These are phyloP conservation scores for Lacanobia oleracea DNA, from an alignment of 2,888 invertebrate genomes.

Conservation along the genomic window DNA sequence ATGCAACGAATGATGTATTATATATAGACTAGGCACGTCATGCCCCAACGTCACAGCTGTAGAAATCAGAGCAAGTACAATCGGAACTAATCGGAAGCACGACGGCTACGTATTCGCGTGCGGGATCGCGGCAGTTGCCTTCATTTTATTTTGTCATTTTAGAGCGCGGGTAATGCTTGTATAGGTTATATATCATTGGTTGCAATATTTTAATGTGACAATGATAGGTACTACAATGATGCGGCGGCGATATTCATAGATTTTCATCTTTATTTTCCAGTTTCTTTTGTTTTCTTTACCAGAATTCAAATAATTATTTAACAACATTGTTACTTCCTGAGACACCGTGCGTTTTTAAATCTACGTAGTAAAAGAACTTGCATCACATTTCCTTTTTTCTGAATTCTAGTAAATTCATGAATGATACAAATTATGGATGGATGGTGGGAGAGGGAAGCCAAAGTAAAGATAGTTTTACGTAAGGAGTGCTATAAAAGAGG, in stretches of 20 bases:
- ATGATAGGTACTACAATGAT: neutral
- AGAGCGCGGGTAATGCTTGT: too few relatives aligned
- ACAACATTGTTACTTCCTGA: slow-evolving; percentile 3
- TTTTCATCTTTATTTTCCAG: neutral
- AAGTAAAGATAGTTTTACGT: too few relatives aligned
- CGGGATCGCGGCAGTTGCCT: too few relatives aligned
- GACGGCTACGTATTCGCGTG: neutral
- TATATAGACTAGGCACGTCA: too few relatives aligned
- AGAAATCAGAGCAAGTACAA: too few relatives aligned
- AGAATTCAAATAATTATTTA: neutral
- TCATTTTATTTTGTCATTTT: too few relatives aligned
- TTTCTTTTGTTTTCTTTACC: neutral
- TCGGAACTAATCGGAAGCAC: too few relatives aligned
- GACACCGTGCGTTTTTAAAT: neutral
- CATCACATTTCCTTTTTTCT: neutral
- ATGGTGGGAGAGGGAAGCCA: too few relatives aligned
- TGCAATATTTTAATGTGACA: neutral
- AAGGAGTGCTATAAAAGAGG: too few relatives aligned
- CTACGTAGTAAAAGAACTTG: neutral
- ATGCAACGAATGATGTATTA: neutral
- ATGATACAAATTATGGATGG: too few relatives aligned
- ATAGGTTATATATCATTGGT: neutral
- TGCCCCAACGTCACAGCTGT: too few relatives aligned
- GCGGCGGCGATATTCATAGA: neutral
- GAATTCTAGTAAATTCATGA: neutral